phyloP scores from a whole-genome alignment of 2,888 invertebrate species.

The Synergus itoensis region DNA sequence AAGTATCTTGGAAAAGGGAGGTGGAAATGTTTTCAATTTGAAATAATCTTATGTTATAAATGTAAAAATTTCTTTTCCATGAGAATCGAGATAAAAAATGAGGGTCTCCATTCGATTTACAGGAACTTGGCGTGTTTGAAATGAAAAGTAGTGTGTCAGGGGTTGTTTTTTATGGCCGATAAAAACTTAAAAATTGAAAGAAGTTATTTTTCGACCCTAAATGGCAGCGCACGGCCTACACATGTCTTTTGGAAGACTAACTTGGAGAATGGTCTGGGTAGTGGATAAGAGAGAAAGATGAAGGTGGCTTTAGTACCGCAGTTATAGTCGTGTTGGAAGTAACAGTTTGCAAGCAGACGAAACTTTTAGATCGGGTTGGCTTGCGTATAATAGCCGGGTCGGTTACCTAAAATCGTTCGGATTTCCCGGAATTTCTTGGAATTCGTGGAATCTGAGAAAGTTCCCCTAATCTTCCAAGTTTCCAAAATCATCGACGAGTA shows the following conservation, averaged over 20 bases:
- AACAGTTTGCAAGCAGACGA: conserved; percentile 28
- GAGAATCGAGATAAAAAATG: background rate
- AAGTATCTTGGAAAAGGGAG: too few relatives aligned
- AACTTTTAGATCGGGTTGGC: conserved; percentile 11
- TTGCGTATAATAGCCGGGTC: conserved; percentile 30
- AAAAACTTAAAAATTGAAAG: conserved; percentile 10
- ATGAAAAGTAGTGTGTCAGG: background rate
- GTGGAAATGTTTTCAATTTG: too few relatives aligned
- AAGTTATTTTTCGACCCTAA: conserved; percentile 13
- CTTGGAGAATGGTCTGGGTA: conserved; percentile 13
- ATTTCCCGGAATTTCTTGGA: conserved; percentile 4
- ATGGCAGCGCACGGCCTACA: conserved; percentile 19
- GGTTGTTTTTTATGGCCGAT: background rate
- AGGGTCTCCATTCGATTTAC: background rate
- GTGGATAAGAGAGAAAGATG: conserved; percentile 26
- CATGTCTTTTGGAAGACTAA: background rate
- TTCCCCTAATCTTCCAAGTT: conserved; percentile 17
- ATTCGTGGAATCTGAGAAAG: conserved; percentile 16
- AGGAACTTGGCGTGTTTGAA: background rate
- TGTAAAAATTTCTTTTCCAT: background rate
- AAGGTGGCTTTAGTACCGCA: conserved; percentile 29
- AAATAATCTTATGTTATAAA: too few relatives aligned
- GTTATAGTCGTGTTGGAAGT: conserved; percentile 21
- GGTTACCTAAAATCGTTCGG: conserved; percentile 22
- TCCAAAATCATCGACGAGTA: conserved; percentile 19